A percentile compares a stretch with the other conserved stretches of the same genome.
Conservation (phyloP, 64 coral and sea anemone species). For the Astreopora myriophthalma region DNA sequence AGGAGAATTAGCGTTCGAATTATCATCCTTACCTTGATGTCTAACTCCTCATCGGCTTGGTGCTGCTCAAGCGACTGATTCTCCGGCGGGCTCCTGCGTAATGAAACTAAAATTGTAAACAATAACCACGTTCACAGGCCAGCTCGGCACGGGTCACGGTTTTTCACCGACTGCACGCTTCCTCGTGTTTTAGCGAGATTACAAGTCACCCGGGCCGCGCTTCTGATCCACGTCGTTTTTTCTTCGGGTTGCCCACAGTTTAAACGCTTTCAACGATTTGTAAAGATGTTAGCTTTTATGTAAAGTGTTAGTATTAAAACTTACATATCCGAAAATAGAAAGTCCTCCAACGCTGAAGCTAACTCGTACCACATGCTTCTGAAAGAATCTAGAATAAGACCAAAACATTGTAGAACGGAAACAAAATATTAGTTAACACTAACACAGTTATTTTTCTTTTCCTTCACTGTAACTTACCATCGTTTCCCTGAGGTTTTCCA, state of each 20-base stretch:
- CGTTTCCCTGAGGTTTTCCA: too few species aligned
- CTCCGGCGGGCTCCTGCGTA: conserved; percentile 81
- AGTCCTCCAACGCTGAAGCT: conserved; percentile 85
- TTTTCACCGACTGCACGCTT: neutral
- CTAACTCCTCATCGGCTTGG: conserved; percentile 85
- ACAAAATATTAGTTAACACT: neutral
- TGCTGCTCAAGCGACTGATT: conserved; percentile 95
- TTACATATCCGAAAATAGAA: conserved; percentile 98
- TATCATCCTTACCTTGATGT: conserved; percentile 81
- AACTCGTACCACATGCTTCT: conserved; percentile 95
- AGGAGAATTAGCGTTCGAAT: too few species aligned
- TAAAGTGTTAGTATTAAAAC: neutral
- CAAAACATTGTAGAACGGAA: neutral
- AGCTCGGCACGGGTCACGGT: neutral
- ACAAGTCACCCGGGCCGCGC: too few species aligned
- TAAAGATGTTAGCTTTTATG: too few species aligned
- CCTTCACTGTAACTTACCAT: too few species aligned
- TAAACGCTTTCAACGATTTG: too few species aligned
- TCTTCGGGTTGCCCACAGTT: fast-evolving
- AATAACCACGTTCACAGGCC: too few species aligned
- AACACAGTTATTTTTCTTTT: too few species aligned
- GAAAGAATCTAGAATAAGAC: conserved; percentile 74
- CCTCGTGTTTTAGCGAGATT: too few species aligned
- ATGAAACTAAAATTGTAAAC: neutral
- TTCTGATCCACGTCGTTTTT: too few species aligned